phyloP scores from a whole-genome alignment of 2,113 vertebrate genomes.

The Trematocara variabile region DNA sequence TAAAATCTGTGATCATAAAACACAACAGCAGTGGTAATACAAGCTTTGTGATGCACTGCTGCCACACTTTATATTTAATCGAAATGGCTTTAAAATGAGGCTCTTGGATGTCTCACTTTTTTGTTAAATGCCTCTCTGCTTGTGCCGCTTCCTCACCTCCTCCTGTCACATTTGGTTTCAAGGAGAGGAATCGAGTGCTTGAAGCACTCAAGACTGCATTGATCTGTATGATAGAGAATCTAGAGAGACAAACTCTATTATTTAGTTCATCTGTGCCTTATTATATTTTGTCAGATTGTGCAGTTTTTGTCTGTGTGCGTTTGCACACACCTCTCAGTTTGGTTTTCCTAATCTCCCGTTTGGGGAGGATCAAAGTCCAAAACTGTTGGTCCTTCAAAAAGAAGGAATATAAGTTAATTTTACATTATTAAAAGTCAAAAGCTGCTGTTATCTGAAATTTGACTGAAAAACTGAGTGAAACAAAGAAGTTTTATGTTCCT shows the following conservation, averaged over 20 bases:
- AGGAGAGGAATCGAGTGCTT: not conserved
- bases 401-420: not conserved
- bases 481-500: not conserved
- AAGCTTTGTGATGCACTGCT: not conserved
- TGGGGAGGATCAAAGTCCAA: not conserved
- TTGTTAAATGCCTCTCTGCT: not conserved
- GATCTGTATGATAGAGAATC: not conserved
- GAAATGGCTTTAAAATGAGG: not conserved
- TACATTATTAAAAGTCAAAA: not conserved
- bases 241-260: not conserved
- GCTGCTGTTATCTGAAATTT: not conserved
- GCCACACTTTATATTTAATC: not conserved
- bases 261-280: not conserved
- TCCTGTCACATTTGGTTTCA: not conserved
- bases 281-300: not conserved
- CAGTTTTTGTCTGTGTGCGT: not conserved
- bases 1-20: not conserved
- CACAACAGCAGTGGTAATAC: rapidly evolving
- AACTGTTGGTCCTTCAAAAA: not conserved
- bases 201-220: not conserved
- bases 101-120: not conserved
- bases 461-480: not conserved
- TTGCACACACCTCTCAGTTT: not conserved
- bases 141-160: not conserved
- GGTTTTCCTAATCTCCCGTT: not conserved